Evolutionary conservation across 1,140 invertebrate species (phyloP).

Genomic region (Drosophila bifasciata): DNA sequence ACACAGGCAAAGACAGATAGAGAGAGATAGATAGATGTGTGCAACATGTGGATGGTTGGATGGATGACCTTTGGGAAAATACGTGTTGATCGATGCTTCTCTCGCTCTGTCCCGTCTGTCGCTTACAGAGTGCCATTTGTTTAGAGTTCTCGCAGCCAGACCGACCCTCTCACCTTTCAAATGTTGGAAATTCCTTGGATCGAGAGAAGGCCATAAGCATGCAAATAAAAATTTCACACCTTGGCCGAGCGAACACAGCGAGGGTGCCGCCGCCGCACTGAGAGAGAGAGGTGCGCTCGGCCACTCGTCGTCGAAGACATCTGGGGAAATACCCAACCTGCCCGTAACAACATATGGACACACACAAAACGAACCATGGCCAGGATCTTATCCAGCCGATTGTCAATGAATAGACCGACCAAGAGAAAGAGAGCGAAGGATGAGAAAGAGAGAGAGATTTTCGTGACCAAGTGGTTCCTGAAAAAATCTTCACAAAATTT

Average conservation of each 20-base stretch:
- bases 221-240: slow-evolving; percentile 83
- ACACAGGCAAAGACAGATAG: slow-evolving; percentile 20
- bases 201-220: slow-evolving; percentile 56
- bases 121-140: slow-evolving; percentile 26
- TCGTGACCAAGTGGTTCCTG: slow-evolving; percentile 13
- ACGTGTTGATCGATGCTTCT: slow-evolving; percentile 50
- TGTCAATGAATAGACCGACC: slow-evolving; percentile 27
- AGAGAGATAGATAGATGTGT: not conserved
- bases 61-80: slow-evolving; percentile 74
- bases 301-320: not conserved
- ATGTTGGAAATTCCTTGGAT: slow-evolving; percentile 71
- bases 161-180: slow-evolving; percentile 73
- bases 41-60: not conserved
- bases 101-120: slow-evolving; percentile 7
- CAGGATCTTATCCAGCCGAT: slow-evolving; percentile 6
- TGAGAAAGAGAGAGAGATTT: not conserved
- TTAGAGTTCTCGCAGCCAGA: slow-evolving; percentile 23
- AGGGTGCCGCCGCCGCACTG: not conserved
- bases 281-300: not conserved
- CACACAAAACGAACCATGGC: not conserved
- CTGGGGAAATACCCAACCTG: slow-evolving; percentile 57
- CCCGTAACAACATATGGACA: slow-evolving; percentile 45
- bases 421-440: not conserved
- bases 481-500: slow-evolving; percentile 39
- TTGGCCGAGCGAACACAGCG: slow-evolving; percentile 27